phyloP scores from a whole-genome alignment of 2,113 vertebrate species.

The Vulpes ferrilata region DNA sequence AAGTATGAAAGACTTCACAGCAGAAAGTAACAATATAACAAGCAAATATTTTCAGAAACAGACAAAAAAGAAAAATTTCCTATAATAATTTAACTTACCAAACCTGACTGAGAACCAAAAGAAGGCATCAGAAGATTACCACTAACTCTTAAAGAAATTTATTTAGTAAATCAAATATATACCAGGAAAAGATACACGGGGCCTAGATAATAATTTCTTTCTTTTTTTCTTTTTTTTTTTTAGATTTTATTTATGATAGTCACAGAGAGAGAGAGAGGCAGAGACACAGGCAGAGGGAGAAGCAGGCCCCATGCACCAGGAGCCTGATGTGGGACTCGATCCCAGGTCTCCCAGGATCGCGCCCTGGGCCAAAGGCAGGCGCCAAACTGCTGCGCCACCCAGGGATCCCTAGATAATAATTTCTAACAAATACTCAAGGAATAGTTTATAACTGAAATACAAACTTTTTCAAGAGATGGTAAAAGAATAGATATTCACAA shows the following conservation, averaged over 20 bases:
- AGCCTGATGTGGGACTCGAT: no score
- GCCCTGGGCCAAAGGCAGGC: no score
- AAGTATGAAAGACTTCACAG: not conserved
- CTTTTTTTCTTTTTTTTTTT: no score
- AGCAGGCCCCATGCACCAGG: no score
- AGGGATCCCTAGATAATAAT: not conserved
- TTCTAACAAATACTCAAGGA: not conserved
- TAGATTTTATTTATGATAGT: no score
- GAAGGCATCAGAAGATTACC: not conserved
- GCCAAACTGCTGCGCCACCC: no score
- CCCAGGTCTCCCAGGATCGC: no score
- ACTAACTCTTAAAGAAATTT: not conserved
- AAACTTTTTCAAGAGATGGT: not conserved
- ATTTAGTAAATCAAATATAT: not conserved
- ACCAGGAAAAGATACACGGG: not conserved
- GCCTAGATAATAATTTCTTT: not conserved
- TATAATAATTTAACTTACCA: not conserved
- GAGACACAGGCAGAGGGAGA: no score
- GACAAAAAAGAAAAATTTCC: not conserved
- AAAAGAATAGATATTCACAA: not conserved
- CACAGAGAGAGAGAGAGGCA: no score
- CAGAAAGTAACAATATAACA: not conserved
- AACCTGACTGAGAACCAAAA: not conserved
- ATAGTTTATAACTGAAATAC: not conserved
- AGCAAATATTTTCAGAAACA: not conserved